phyloP scores from a whole-genome alignment of 2,113 vertebrate species.

The Mobula birostris region DNA sequence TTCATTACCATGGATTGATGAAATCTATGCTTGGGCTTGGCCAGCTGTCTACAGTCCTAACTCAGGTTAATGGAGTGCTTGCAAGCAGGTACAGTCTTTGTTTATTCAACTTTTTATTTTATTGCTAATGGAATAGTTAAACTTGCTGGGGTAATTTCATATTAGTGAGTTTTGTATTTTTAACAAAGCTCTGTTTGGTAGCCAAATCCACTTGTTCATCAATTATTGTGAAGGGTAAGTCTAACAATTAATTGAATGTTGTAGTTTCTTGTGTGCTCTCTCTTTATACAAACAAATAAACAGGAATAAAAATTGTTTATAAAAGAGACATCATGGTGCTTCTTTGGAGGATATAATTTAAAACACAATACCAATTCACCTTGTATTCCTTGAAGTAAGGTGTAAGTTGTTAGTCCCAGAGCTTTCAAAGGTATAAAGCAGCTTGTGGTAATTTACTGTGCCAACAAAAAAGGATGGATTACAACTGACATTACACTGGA shows the following conservation, averaged over 20 bases:
- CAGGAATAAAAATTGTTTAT: neutral
- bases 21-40: constrained; percentile 94
- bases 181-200: neutral
- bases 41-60: constrained; percentile 90
- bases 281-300: neutral
- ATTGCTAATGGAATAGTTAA: neutral
- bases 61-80: constrained; percentile 91
- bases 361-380: neutral
- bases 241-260: neutral
- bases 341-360: neutral
- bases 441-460: no score
- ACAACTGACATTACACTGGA: no score
- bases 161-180: neutral
- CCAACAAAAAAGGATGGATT: no score
- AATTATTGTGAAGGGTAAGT: neutral
- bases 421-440: no score
- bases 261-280: neutral
- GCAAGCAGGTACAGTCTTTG: constrained; percentile 70
- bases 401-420: no score
- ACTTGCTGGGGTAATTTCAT: neutral
- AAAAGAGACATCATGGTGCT: neutral
- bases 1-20: constrained; percentile 92
- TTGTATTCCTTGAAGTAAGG: neutral
- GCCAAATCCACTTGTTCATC: neutral
- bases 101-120: neutral